phyloP scores from a whole-genome alignment of 2,888 invertebrate species.

The Leptinotarsa peninsularis region DNA sequence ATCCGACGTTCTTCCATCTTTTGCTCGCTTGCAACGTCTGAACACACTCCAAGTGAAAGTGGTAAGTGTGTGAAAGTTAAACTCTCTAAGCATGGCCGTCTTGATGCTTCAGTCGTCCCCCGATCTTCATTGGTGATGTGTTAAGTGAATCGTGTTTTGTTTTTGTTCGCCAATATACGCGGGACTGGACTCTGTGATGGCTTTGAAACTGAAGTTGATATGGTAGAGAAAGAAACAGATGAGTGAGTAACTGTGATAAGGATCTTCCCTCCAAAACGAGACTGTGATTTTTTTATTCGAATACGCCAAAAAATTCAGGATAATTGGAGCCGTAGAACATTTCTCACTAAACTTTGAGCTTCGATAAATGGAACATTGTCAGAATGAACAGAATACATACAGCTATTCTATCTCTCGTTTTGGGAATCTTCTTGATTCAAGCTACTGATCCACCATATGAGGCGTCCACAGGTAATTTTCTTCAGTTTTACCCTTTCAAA shows the following conservation, averaged over 20 bases:
- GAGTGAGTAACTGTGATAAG: conserved; percentile 32
- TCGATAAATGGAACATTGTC: conserved; percentile 9
- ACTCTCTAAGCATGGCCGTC: conserved; percentile 63
- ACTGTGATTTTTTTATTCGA: too few species aligned
- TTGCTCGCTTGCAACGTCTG: conserved; percentile 31
- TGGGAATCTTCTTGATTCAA: conserved; percentile 65
- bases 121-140: conserved; percentile 63
- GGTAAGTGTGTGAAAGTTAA: conserved; percentile 65
- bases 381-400: conserved; percentile 65
- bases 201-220: conserved; percentile 1
- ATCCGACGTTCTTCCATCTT: conserved; percentile 32
- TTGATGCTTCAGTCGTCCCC: conserved; percentile 62
- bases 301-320: too few species aligned
- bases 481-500: conserved; percentile 47
- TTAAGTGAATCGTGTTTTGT: conserved; percentile 57
- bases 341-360: not conserved
- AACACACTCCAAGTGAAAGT: conserved; percentile 62
- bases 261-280: not conserved
- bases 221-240: conserved; percentile 19
- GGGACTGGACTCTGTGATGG: conserved; percentile 18
- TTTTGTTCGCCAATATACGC: conserved; percentile 39
- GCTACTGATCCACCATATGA: conserved; percentile 64
- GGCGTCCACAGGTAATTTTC: conserved; percentile 50
- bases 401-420: conserved; percentile 62
- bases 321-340: not conserved